phyloP scores from a whole-genome alignment of 2,888 invertebrate genomes.

The Coleophora flavipennella region DNA sequence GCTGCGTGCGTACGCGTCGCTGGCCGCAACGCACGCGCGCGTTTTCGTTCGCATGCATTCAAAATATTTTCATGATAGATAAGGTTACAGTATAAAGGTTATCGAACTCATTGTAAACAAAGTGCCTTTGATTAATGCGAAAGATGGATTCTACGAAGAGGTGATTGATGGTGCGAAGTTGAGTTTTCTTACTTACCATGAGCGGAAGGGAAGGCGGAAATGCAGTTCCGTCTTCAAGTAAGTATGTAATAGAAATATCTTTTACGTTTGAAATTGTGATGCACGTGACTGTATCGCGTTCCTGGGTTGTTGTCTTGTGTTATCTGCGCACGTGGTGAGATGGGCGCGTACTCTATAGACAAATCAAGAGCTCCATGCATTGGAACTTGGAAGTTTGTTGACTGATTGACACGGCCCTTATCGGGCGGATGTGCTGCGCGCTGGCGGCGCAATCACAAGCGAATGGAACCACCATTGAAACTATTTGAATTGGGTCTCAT shows the following conservation, averaged over 20 bases:
- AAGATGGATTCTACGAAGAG: conserved; percentile 58
- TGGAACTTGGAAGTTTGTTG: no score
- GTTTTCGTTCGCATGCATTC: conserved; percentile 52
- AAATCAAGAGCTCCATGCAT: conserved; percentile 33
- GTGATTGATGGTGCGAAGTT: conserved; percentile 60
- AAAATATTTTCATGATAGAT: conserved; percentile 45
- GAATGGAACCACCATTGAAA: conserved; percentile 59
- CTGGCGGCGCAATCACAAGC: conserved; percentile 44
- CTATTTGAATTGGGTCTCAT: conserved; percentile 61
- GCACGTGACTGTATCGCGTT: conserved; percentile 1
- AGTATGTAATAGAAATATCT: conserved; percentile 39
- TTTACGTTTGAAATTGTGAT: conserved; percentile 10
- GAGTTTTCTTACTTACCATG: conserved; percentile 54
- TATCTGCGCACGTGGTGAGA: conserved; percentile 21
- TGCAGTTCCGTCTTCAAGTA: conserved; percentile 70
- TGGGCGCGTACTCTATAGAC: conserved; percentile 22
- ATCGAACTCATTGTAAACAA: conserved; percentile 37
- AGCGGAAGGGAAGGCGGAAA: conserved; percentile 69
- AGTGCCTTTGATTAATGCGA: conserved; percentile 45
- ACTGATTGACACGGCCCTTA: conserved; percentile 47
- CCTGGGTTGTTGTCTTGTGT: conserved; percentile 16
- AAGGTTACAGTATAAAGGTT: conserved; percentile 32
- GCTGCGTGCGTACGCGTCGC: conserved; percentile 68
- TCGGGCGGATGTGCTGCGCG: conserved; percentile 51
- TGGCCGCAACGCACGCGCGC: conserved; percentile 61